These are phyloP conservation scores for Orthonyx spaldingii DNA, from an alignment of 2,113 vertebrate genomes.

Conservation along the genomic window DNA sequence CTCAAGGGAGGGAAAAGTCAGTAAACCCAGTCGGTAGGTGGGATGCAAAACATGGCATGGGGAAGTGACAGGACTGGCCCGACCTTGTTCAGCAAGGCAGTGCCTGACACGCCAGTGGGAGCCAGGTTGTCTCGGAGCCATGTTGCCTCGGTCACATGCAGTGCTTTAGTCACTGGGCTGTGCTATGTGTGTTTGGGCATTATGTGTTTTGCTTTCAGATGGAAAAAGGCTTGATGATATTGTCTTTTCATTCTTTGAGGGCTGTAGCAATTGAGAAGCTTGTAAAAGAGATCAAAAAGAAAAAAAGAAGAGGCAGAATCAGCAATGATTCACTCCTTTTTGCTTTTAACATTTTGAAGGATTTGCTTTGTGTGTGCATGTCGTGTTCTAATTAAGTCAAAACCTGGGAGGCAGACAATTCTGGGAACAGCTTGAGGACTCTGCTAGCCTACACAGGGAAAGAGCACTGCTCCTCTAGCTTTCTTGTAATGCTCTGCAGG, in stretches of 20 bases:
- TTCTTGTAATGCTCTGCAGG: not conserved
- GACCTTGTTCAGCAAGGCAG: not conserved
- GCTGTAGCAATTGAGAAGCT: not conserved
- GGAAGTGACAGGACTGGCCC: not conserved
- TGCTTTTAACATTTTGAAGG: not conserved
- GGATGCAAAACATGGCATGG: rapidly evolving
- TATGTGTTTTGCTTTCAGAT: not conserved
- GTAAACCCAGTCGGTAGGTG: not conserved
- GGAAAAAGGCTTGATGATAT: not conserved
- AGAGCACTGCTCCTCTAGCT: not conserved
- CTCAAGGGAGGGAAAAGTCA: not conserved
- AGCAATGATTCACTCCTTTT: not conserved
- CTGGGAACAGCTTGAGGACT: not conserved
- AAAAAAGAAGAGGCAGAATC: not conserved
- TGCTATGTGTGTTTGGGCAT: not conserved
- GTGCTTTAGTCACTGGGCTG: not conserved
- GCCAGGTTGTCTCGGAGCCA: not conserved
- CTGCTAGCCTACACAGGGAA: not conserved
- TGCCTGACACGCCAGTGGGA: not conserved
- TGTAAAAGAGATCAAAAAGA: not conserved
- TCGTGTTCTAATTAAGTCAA: not conserved
- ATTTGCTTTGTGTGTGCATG: not conserved
- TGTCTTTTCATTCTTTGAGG: not conserved
- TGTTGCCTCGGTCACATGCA: not conserved
- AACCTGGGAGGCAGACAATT: not conserved